A percentile compares a stretch with the other conserved stretches of the same genome.
These are phyloP conservation scores for Contarinia nasturtii DNA, from an alignment of 1,140 invertebrate genomes.

Conservation along the genomic window DNA sequence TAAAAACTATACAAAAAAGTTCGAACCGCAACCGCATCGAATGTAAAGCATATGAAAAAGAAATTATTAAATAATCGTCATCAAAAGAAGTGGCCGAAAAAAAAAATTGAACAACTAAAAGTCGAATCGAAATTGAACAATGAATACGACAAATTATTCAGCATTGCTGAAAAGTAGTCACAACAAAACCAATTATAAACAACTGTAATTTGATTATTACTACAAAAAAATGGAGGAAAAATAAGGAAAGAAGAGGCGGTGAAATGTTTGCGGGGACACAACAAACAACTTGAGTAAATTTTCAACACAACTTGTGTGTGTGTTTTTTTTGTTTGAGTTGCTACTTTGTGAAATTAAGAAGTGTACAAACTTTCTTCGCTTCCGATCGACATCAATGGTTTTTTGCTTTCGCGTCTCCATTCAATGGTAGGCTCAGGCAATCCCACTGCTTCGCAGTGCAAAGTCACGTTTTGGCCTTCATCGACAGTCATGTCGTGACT, in stretches of 20 bases:
- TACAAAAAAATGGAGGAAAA: too few relatives aligned
- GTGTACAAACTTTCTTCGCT: conserved; percentile 4
- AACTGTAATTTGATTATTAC: too few relatives aligned
- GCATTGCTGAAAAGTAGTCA: too few relatives aligned
- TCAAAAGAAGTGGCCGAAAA: background rate
- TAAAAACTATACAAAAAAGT: conserved; percentile 12
- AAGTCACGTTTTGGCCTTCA: conserved; percentile 53
- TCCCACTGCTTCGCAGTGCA: conserved; percentile 44
- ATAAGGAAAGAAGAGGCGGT: too few relatives aligned
- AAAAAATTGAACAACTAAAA: background rate
- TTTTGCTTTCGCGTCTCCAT: conserved; percentile 45
- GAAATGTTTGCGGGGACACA: background rate
- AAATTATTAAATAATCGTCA: background rate
- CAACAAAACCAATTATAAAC: too few relatives aligned
- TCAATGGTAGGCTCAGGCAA: conserved; percentile 43
- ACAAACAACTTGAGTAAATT: background rate
- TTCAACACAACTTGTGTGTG: background rate
- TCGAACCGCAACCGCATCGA: too few relatives aligned
- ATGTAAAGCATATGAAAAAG: background rate
- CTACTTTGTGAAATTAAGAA: background rate
- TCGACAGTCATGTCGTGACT: conserved; percentile 47
- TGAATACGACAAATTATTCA: background rate
- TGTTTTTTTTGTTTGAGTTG: background rate
- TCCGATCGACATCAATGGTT: conserved; percentile 22
- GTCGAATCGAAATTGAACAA: background rate